Percentiles rank a stretch among this genome's conserved stretches.
Conservation (phyloP, 2,113 vertebrate genomes). For the Pitta sordida region DNA sequence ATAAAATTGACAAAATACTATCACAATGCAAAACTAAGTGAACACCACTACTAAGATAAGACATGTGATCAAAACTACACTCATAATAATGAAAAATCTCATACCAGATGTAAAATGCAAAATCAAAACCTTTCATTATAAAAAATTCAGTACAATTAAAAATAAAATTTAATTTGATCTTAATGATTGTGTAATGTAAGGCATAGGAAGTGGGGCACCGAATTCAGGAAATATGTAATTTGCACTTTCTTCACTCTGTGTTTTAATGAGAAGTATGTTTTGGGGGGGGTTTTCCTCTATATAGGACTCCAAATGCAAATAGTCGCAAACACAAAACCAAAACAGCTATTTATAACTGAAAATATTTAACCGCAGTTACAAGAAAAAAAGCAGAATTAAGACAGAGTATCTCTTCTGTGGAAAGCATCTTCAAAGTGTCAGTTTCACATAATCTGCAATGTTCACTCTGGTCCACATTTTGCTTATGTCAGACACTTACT, state of each 20-base stretch:
- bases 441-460: not conserved
- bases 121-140: not conserved
- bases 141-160: not conserved
- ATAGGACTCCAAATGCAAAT: not conserved
- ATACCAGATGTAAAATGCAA: not conserved
- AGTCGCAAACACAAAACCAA: not conserved
- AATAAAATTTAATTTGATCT: not conserved
- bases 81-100: not conserved
- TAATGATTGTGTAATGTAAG: not conserved
- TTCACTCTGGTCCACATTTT: not conserved
- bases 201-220: not conserved
- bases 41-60: not conserved
- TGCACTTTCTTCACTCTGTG: not conserved
- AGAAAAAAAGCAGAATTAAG: not conserved
- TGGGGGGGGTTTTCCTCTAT: not conserved
- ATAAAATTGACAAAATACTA: not conserved
- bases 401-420: not conserved
- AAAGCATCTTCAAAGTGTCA: not conserved
- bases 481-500: not conserved
- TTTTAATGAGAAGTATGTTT: not conserved
- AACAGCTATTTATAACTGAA: not conserved
- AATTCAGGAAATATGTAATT: not conserved
- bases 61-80: not conserved
- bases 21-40: not conserved
- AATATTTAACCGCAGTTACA: not conserved